These are phyloP conservation scores for Drosophila glabriapex DNA, from an alignment of 2,888 invertebrate species.

Conservation along the genomic window DNA sequence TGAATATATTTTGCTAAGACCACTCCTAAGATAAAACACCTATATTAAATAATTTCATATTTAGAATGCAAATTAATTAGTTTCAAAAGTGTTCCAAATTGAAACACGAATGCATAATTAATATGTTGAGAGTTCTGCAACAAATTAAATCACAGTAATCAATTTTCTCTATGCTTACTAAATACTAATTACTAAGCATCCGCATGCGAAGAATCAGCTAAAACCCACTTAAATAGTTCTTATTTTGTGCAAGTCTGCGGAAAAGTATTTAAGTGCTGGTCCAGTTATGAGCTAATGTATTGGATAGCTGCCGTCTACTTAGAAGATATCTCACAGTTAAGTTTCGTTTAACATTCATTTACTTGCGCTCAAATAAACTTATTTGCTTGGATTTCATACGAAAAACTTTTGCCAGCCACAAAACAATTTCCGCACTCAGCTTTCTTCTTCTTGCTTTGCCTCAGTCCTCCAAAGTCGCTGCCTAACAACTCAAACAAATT, in stretches of 20 bases:
- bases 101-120: background rate
- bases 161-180: background rate
- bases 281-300: conserved; percentile 55
- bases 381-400: conserved; percentile 68
- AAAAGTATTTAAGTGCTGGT: conserved; percentile 30
- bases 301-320: conserved; percentile 55
- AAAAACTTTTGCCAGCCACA: conserved; percentile 72
- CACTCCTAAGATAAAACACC: background rate
- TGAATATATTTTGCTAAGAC: background rate
- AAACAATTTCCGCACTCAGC: conserved; percentile 68
- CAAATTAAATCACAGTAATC: conserved; percentile 1
- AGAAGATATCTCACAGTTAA: conserved; percentile 49
- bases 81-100: background rate
- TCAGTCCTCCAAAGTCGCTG: conserved; percentile 21
- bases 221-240: conserved; percentile 13
- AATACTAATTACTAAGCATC: background rate
- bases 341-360: conserved; percentile 74
- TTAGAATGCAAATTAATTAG: background rate
- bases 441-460: conserved; percentile 20
- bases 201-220: background rate
- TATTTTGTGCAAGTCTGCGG: background rate
- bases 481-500: conserved; percentile 71
- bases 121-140: background rate
- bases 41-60: background rate
- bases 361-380: conserved; percentile 60